phyloP scores from a whole-genome alignment of 2,888 invertebrate genomes.

The Stenchaetothrips biformis region DNA sequence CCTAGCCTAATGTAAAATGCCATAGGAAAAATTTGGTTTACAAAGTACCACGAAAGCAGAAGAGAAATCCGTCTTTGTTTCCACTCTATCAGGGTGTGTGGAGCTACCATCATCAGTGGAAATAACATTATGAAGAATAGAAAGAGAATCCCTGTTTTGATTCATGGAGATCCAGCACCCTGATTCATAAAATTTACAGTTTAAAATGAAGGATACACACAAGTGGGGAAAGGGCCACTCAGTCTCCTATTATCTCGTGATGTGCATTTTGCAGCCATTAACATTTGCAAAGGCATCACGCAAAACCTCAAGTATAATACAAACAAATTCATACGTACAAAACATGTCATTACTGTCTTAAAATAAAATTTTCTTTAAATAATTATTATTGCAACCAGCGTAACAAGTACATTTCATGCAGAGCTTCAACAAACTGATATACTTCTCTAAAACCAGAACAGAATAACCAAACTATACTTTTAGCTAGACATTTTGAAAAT shows the following conservation, averaged over 20 bases:
- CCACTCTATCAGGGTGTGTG: neutral
- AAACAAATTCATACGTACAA: constrained; percentile 8
- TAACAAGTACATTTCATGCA: too few species aligned
- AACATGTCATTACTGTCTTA: neutral
- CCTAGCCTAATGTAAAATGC: neutral
- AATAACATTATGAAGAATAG: neutral
- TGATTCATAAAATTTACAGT: neutral
- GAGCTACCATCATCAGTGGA: neutral
- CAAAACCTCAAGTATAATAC: neutral
- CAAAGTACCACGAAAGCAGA: neutral
- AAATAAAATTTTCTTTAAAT: neutral
- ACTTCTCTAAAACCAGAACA: too few species aligned
- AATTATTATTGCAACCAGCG: neutral
- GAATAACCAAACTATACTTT: too few species aligned
- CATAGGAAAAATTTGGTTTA: neutral
- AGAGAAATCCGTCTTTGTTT: neutral
- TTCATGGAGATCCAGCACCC: constrained; percentile 3
- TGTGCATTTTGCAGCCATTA: neutral
- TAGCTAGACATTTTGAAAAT: too few species aligned
- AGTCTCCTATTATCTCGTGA: constrained; percentile 23
- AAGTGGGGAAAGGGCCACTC: constrained; percentile 11
- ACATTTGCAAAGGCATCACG: neutral
- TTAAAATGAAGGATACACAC: neutral
- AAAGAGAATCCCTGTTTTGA: neutral
- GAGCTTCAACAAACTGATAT: too few species aligned